Conservation (phyloP, 2,797 vertebrate species). For the Natrix natrix region DNA sequence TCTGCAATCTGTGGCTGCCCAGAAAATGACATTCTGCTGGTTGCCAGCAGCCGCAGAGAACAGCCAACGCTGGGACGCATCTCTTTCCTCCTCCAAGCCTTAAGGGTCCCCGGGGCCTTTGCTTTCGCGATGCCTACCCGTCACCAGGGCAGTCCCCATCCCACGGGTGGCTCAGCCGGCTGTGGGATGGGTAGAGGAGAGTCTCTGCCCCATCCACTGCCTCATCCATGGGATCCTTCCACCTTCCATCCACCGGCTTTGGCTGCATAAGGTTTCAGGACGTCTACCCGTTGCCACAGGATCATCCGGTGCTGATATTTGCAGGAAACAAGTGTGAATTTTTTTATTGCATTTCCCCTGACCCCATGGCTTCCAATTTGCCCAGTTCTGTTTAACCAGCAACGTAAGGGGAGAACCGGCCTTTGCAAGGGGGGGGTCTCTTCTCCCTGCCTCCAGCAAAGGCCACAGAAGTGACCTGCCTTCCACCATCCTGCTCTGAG, state of each 20-base stretch:
- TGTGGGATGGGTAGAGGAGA: neutral
- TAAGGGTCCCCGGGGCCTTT: neutral
- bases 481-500: neutral
- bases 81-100: neutral
- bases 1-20: neutral
- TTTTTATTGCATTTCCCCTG: neutral
- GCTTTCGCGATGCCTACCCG: neutral
- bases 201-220: neutral
- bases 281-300: neutral
- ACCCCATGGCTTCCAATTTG: neutral
- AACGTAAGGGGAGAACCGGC: neutral
- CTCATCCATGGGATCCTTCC: neutral
- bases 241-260: neutral
- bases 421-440: neutral
- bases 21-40: neutral
- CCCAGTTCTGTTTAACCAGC: neutral
- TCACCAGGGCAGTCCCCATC: neutral
- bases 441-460: neutral
- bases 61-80: neutral
- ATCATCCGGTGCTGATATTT: neutral
- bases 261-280: neutral
- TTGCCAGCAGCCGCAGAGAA: neutral
- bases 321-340: neutral
- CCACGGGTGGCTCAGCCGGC: neutral
- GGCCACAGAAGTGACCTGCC: neutral